These are phyloP conservation scores for human DNA, from an alignment of 2,113 vertebrate genomes.

Conservation along the genomic window GRCh38 chr14:41142001-41142500, in stretches of 20 bases:
- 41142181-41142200: constrained; percentile 54
- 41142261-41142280: neutral
- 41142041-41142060: constrained; percentile 52
- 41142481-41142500: too few species aligned
- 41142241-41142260: constrained; percentile 8
- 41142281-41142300: constrained; percentile 23
- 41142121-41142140: constrained; percentile 57
- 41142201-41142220: constrained; percentile 60
- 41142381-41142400: neutral
- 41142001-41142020: constrained; percentile 32
- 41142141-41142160: constrained; percentile 56
- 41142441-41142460: too few species aligned
- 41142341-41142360: neutral
- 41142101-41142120: constrained; percentile 47
- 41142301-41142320: constrained; percentile 21
- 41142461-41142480: too few species aligned
- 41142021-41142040: constrained; percentile 44
- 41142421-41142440: too few species aligned
- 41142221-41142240: constrained; percentile 24
- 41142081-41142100: constrained; percentile 64
- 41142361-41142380: neutral
- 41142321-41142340: constrained; percentile 51
- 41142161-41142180: constrained; percentile 55
- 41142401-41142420: neutral
- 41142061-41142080: constrained; percentile 51